Conservation (phyloP, 2,888 invertebrate genomes). For the Caenorhabditis drosophilae region DNA sequence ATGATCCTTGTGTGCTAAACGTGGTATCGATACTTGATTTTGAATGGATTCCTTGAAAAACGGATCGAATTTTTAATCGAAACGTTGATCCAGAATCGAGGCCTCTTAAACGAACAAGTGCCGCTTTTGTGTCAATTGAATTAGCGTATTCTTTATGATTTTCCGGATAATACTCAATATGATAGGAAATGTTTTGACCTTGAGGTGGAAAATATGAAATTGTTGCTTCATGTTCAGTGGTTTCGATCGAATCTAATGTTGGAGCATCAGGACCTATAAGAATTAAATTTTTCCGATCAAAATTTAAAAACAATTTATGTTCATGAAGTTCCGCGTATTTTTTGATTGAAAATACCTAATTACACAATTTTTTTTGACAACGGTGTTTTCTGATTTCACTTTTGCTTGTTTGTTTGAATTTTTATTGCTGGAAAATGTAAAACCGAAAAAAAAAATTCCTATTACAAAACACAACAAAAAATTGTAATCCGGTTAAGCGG, state of each 20-base stretch:
- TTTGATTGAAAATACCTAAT: neutral
- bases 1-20: constrained; percentile 50
- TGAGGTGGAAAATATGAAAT: constrained; percentile 60
- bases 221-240: constrained; percentile 58
- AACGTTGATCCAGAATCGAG: constrained; percentile 58
- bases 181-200: constrained; percentile 43
- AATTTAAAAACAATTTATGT: too few species aligned
- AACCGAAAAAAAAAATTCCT: too few species aligned
- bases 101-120: constrained; percentile 52
- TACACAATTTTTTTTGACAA: neutral
- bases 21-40: constrained; percentile 47
- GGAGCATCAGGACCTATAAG: constrained; percentile 60
- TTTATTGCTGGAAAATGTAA: too few species aligned
- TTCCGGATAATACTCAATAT: constrained; percentile 59
- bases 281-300: too few species aligned
- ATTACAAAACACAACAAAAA: too few species aligned
- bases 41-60: constrained; percentile 53
- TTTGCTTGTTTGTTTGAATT: too few species aligned
- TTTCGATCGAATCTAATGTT: constrained; percentile 55
- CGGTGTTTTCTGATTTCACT: too few species aligned
- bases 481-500: constrained; percentile 33
- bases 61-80: constrained; percentile 44
- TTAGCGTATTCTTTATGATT: constrained; percentile 58
- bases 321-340: too few species aligned
- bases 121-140: constrained; percentile 61